Base-by-base conservation (phyloP, 2,113 vertebrate genomes). In the Todiramphus chloris region DNA sequence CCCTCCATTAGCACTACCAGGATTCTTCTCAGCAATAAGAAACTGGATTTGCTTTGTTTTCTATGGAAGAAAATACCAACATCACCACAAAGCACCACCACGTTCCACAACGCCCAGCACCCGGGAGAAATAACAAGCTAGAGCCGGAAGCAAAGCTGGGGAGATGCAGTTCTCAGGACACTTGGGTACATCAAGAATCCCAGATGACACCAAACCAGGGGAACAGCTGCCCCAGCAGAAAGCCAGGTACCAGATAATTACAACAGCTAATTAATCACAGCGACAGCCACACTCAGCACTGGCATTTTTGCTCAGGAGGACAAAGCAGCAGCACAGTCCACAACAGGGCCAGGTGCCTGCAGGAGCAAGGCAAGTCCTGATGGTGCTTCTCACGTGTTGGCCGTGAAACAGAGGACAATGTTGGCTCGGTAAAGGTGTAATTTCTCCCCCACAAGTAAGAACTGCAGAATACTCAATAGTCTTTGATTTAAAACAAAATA, bases 1-100 rank as follows among this genome's bases (percentile, higher is more conserved):
- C 7, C 48, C 5, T 14, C 13, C 46, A 27, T 33, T 5, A 59
- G 33, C 27, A 8, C 17, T 19, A 25, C 64, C 33, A 0, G 0
- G 16, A 7, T 17, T 18, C 63, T 44, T n/a, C 25, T n/a, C 41
- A 5, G 10, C 11, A 72, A 3, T 8, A 4, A 31, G 30, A 20
- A n/a, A 7, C 35, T n/a, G n/a, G 18, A 43, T 44, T 70, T 8
- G 6, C 3, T 87, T 30, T 20, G 56, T 43, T 6, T 35, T 21
- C 33, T 31, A 39, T 8, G 11, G 31, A 28, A 16, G 9, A 20
- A 46, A 37, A 53, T 15, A 37, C 35, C 31, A 30, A 16, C 1
- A 0, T 8, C 30, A 48, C 39, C 31, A 46, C 35, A 56, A 64
- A 28, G 39, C 44, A 66, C 4, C 35, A 15, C 4, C 27, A 17